Evolutionary conservation across 37 sponge, comb jelly and placozoan species (phyloP).

Genomic region (Halichondria panicea): DNA sequence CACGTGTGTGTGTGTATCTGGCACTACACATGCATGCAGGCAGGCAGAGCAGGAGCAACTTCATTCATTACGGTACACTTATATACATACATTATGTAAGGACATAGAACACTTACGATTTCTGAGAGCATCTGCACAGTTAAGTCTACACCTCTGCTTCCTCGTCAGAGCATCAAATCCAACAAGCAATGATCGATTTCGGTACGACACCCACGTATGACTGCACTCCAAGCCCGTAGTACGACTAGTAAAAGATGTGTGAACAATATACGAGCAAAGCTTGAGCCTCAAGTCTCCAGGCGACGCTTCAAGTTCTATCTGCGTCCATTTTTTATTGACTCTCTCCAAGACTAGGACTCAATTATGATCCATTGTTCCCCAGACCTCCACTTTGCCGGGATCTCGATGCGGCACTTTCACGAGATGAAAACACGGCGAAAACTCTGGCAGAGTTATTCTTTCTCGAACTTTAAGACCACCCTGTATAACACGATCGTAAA

Average conservation of each 20-base stretch:
- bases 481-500: conserved; percentile 1
- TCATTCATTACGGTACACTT: neutral
- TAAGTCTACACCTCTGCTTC: conserved; percentile 2
- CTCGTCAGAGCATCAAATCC: conserved; percentile 45
- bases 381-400: conserved; percentile 37
- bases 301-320: neutral
- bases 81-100: neutral
- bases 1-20: neutral
- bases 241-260: conserved; percentile 20
- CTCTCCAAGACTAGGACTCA: conserved; percentile 20
- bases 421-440: conserved; percentile 13
- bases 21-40: neutral
- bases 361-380: conserved; percentile 46
- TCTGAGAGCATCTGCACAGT: conserved; percentile 18
- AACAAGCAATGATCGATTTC: conserved; percentile 8
- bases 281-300: neutral
- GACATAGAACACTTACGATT: neutral
- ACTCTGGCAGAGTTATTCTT: neutral
- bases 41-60: neutral
- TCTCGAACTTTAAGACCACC: conserved; percentile 2
- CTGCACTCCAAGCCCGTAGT: neutral
- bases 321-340: neutral
- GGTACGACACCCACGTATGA: conserved; percentile 58
- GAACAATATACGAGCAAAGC: conserved; percentile 16
- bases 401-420: conserved; percentile 31